A percentile compares a stretch with the other conserved stretches of the same genome.
Conservation (phyloP, 1,140 invertebrate genomes). For the Conus betulinus region DNA sequence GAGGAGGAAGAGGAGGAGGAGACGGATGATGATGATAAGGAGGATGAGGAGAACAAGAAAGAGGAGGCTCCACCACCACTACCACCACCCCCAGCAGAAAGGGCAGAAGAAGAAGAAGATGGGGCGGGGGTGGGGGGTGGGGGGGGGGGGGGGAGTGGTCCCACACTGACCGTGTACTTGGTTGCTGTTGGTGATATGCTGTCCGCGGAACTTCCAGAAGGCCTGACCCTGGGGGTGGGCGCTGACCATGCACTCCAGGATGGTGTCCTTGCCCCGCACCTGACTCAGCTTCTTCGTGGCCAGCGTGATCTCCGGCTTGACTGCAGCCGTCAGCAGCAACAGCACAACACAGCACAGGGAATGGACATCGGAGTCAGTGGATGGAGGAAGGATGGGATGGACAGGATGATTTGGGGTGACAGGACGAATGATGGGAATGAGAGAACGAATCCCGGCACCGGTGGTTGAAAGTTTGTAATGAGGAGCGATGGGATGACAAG, state of each 20-base stretch:
- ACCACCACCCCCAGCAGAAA: too few species aligned
- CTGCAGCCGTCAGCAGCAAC: conserved; percentile 45
- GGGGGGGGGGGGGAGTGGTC: too few species aligned
- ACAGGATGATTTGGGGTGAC: not conserved
- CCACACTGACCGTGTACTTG: conserved; percentile 83
- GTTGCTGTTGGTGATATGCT: conserved; percentile 37
- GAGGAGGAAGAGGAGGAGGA: too few species aligned
- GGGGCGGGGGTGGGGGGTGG: too few species aligned
- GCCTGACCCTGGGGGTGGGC: conserved; percentile 90
- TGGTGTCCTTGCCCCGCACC: conserved; percentile 73
- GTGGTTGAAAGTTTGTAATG: too few species aligned
- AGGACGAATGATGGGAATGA: not conserved
- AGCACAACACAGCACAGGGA: not conserved
- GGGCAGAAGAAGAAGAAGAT: too few species aligned
- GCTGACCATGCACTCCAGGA: conserved; percentile 91
- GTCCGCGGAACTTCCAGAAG: conserved; percentile 90
- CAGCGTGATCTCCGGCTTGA: conserved; percentile 70
- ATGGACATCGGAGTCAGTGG: too few species aligned
- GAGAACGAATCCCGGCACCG: not conserved
- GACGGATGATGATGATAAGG: too few species aligned
- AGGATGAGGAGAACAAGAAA: too few species aligned
- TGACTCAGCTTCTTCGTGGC: conserved; percentile 66
- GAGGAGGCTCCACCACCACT: too few species aligned
- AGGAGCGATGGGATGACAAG: not conserved
- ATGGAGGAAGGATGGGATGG: not conserved